Percentiles rank a stretch among this genome's conserved stretches.
Conservation (phyloP, 2,113 vertebrate genomes). For the Zonotrichia leucophrys region DNA sequence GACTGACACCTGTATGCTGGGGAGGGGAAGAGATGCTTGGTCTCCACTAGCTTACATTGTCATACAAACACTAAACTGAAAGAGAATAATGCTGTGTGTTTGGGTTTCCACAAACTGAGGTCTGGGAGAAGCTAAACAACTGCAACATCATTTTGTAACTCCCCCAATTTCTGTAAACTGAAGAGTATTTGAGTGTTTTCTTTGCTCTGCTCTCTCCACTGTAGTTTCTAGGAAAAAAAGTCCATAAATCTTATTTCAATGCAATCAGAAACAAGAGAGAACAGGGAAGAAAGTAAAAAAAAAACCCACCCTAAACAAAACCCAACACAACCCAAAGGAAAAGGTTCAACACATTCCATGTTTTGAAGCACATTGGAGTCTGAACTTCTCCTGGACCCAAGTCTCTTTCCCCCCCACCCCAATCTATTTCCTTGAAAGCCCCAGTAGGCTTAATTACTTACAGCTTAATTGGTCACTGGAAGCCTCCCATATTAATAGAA, state of each 20-base stretch:
- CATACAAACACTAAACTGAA: slow-evolving; percentile 23
- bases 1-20: background rate
- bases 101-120: slow-evolving; percentile 47
- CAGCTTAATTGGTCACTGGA: background rate
- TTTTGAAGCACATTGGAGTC: slow-evolving; percentile 18
- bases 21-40: background rate
- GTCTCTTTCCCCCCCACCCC: background rate
- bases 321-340: background rate
- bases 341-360: background rate
- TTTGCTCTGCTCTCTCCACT: slow-evolving; percentile 1
- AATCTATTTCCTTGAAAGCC: background rate
- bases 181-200: slow-evolving; percentile 11
- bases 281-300: background rate
- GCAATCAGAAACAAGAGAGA: background rate
- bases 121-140: slow-evolving; percentile 23
- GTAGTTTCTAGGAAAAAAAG: background rate
- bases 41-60: background rate
- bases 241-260: background rate
- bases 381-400: slow-evolving; percentile 43
- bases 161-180: slow-evolving; percentile 39
- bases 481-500: background rate
- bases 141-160: slow-evolving; percentile 55
- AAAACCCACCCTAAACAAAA: background rate
- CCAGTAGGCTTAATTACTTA: background rate
- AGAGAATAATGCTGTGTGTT: slow-evolving; percentile 18